These are phyloP conservation scores for Callyntrura sp. DNA, from an alignment of 2,888 invertebrate species.

Conservation along the genomic window DNA sequence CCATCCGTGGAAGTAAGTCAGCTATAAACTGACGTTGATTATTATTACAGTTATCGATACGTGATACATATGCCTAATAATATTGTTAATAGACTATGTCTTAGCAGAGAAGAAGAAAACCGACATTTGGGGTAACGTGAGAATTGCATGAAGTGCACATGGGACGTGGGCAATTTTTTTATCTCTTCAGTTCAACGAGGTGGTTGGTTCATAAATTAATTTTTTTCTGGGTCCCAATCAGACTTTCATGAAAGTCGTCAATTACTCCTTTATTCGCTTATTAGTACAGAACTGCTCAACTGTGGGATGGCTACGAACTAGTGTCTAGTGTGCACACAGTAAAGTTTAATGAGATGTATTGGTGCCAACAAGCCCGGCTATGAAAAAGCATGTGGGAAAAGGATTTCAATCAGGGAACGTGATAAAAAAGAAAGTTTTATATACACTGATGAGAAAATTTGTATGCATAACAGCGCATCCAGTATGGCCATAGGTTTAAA, in stretches of 20 bases:
- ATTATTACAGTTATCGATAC: conserved; percentile 31
- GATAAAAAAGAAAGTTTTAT: background rate
- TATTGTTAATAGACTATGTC: too few species aligned
- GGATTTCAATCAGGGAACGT: conserved; percentile 45
- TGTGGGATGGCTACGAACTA: background rate
- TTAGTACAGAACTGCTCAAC: background rate
- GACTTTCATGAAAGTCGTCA: background rate
- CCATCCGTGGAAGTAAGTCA: background rate
- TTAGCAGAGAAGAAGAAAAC: too few species aligned
- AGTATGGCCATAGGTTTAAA: background rate
- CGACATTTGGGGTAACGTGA: too few species aligned
- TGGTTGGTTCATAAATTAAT: conserved; percentile 6
- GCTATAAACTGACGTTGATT: conserved; percentile 19
- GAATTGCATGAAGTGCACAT: too few species aligned
- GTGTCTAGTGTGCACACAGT: background rate
- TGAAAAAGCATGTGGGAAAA: conserved; percentile 11
- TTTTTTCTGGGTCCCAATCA: background rate
- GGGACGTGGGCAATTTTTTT: background rate
- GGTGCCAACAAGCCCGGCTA: conserved; percentile 32
- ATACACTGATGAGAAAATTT: background rate
- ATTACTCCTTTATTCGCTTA: conserved; percentile 22
- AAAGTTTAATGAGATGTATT: conserved; percentile 26
- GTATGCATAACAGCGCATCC: background rate
- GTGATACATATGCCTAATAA: background rate
- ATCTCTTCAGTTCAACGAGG: background rate